Evolutionary conservation across 64 coral and sea anemone species (phyloP).

Genomic region (Hydrozoanthus tunicans): DNA sequence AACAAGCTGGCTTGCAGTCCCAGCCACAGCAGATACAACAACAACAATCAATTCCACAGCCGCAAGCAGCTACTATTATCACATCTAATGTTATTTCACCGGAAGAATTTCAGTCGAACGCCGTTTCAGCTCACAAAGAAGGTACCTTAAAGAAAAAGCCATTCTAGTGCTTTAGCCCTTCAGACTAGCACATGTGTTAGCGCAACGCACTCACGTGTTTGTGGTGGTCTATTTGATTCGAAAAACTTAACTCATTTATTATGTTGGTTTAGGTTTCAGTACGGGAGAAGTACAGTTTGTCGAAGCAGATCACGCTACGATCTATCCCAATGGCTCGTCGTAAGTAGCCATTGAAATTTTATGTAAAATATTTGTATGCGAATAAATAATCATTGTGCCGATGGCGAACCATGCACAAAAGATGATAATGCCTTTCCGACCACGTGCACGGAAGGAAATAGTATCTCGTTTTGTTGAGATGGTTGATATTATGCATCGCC

Average conservation of each 20-base stretch:
- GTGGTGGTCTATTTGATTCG: background rate
- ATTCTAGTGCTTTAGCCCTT: conserved; percentile 26
- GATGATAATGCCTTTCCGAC: background rate
- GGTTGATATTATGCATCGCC: background rate
- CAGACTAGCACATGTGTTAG: background rate
- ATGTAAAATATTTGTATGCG: conserved; percentile 32
- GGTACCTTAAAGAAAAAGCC: conserved; percentile 66
- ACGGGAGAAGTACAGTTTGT: conserved; percentile 87
- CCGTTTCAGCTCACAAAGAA: conserved; percentile 69
- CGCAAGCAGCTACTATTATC: conserved; percentile 70
- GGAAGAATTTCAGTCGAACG: conserved; percentile 82
- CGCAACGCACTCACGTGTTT: background rate
- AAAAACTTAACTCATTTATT: conserved; percentile 8
- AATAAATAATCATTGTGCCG: conserved; percentile 13
- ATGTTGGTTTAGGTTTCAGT: conserved; percentile 66
- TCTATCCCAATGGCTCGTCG: conserved; percentile 81
- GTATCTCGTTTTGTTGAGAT: background rate
- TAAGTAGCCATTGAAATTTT: conserved; percentile 59
- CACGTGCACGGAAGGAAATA: conserved; percentile 37
- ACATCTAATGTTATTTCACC: conserved; percentile 82
- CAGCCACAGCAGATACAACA: conserved; percentile 84
- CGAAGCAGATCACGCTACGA: conserved; percentile 71
- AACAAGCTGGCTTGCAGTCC: conserved; percentile 73
- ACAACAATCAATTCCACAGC: conserved; percentile 65
- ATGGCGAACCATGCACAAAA: background rate